phyloP scores from a whole-genome alignment of 1,140 invertebrate species.

The Drosophila insularis region DNA sequence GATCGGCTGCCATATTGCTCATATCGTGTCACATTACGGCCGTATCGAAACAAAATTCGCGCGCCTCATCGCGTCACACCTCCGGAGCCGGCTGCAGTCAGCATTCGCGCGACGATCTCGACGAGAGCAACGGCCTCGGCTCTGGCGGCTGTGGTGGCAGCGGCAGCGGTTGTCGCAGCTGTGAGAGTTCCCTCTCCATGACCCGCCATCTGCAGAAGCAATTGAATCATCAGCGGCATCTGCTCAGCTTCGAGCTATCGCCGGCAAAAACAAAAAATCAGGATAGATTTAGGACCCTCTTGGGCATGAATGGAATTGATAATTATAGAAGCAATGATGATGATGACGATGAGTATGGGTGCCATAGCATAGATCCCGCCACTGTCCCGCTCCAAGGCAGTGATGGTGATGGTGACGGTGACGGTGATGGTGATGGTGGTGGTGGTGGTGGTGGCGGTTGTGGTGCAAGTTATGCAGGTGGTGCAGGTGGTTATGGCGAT shows the following conservation, averaged over 20 bases:
- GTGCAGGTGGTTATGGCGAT: conserved; percentile 47
- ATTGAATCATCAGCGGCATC: conserved; percentile 81
- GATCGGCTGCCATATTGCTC: conserved; percentile 94
- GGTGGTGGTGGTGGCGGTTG: conserved; percentile 41
- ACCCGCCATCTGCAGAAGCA: conserved; percentile 82
- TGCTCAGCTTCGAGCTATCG: conserved; percentile 81
- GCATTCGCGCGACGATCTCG: conserved; percentile 78
- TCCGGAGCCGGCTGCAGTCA: conserved; percentile 80
- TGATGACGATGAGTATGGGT: conserved; percentile 66
- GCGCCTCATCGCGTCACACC: conserved; percentile 75
- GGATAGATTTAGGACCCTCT: conserved; percentile 81
- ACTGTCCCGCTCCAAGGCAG: conserved; percentile 24
- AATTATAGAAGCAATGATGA: conserved; percentile 64
- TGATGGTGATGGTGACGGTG: conserved; percentile 45
- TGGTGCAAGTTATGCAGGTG: conserved; percentile 30
- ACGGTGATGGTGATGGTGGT: conserved; percentile 37
- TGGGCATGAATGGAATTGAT: conserved; percentile 82
- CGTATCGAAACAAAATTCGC: conserved; percentile 78
- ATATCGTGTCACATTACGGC: conserved; percentile 91
- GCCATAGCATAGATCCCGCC: conserved; percentile 79
- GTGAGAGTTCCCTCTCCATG: conserved; percentile 80
- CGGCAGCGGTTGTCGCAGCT: conserved; percentile 75
- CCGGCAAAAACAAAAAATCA: conserved; percentile 79
- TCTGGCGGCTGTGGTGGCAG: conserved; percentile 34
- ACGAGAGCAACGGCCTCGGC: conserved; percentile 55